These are phyloP conservation scores for Malachius bipustulatus DNA, from an alignment of 2,888 invertebrate species.

Conservation along the genomic window DNA sequence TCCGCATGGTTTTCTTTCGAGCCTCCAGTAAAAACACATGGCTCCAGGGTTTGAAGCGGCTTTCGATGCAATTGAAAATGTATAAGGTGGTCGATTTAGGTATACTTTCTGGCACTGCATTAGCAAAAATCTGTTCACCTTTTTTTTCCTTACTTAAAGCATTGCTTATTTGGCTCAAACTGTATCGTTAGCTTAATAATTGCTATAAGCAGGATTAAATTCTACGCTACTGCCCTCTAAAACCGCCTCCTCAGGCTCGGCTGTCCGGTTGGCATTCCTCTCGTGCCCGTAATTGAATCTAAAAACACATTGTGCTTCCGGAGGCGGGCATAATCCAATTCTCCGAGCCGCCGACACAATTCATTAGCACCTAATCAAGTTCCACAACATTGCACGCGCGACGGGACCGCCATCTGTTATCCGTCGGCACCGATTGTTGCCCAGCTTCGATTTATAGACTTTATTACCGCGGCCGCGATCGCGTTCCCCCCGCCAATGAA, in stretches of 20 bases:
- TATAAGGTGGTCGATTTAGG: too few species aligned
- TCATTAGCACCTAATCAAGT: slow-evolving; percentile 35
- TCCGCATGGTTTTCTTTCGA: too few species aligned
- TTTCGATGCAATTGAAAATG: too few species aligned
- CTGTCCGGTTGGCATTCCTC: slow-evolving; percentile 29
- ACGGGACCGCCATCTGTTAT: slow-evolving; percentile 31
- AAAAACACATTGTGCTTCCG: slow-evolving; percentile 27
- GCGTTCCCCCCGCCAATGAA: background rate
- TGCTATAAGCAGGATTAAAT: too few species aligned
- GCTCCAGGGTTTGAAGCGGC: too few species aligned
- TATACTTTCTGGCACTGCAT: too few species aligned
- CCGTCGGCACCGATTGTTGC: slow-evolving; percentile 27
- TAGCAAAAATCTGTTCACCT: too few species aligned
- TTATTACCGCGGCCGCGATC: slow-evolving; percentile 11
- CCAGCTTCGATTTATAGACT: slow-evolving; percentile 28
- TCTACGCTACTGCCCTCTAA: too few species aligned
- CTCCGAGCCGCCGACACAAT: slow-evolving; percentile 30
- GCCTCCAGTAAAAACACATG: too few species aligned
- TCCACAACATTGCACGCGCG: slow-evolving; percentile 31
- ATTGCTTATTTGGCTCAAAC: too few species aligned
- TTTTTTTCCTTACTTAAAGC: too few species aligned
- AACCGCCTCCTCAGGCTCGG: slow-evolving; percentile 18
- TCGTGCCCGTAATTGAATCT: slow-evolving; percentile 30
- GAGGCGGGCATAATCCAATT: slow-evolving; percentile 31
- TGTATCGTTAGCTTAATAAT: too few species aligned